Evolutionary conservation across 2,888 invertebrate species (phyloP), one percentile per base, ranked within the genome.

Genomic region (Cephonodes hylas): DNA sequence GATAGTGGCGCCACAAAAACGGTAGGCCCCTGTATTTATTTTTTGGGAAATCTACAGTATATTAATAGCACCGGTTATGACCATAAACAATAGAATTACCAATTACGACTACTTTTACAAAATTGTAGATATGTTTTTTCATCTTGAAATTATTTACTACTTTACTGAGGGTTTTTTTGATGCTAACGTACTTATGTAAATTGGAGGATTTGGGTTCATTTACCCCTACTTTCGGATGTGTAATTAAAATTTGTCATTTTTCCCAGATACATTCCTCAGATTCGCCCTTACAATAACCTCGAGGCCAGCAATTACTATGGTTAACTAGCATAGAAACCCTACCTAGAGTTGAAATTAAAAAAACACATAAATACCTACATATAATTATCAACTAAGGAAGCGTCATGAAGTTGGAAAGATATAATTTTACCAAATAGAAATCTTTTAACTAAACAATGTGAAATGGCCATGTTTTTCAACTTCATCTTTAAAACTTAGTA

Each of bases 321-420:
- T 27, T 5, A 53, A 18, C 53, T 53, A 31, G 53, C 53, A 53
- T 15, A 53, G 27, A 53, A 27, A 44, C 7, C 27, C 53, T 53
- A 53, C 15, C 48, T 53, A 48, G 4, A 64, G 48, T 64, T 65
- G 60, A 53, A 48, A 65, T 48, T n/a, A n/a, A 42, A 38, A 38
- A 25, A 42, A 27, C 7, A 25, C 38, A 81, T 78, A 80, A 76
- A 79, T 81, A 81, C 70, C 81, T 83, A 84, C 80, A 68, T 76
- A 13, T 74, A 76, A 74, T 74, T 71, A 77, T 81, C 70, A 71
- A 76, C 80, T 85, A 84, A 77, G 85, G 86, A 86, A 86, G 86
- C 86, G 77, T 84, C 75, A 57, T 61, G 61, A 74, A 80, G 79
- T 82, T 75, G 77, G 80, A 77, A 80, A 76, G 71, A 77, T 68